Evolutionary conservation across 2,113 vertebrate species (phyloP), one percentile per base, ranked within the genome.

Genomic region (Phycodurus eques): DNA sequence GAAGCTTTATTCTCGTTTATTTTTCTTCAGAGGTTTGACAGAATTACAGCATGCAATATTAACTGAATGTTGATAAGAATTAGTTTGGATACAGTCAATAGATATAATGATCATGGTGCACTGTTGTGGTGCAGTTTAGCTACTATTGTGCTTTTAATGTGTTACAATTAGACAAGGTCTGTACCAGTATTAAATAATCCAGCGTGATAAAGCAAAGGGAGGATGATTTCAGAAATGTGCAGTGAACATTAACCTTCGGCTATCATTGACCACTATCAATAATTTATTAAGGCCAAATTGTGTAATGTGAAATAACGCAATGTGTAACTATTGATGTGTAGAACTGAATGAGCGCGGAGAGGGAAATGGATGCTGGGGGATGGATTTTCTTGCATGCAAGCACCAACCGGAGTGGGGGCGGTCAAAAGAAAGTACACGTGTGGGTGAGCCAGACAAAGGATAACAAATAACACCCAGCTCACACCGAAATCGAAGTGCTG

Each of bases 341-440:
- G 43, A 46, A 14, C 20, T 27, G 43, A 65, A 46, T 46, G 63
- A 27, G 42, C 3, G 39, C 5, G 56, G 20, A 20, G 60, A 46
- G 5, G 8, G 20, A 66, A 47, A 66, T 66, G 44, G 64, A 47
- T 31, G 22, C 64, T 17, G 42, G 44, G 42, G 43, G 14, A 66
- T 49, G 64, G 64, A 31, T 66, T 47, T 31, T 66, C 44, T 46
- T 11, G 43, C 43, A 22, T 15, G 39, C 63, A 15, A 63, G 61
- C 61, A 15, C 59, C 59, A 39, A 12, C 35, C 63, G 12, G 20
- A 65, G 63, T 46, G 43, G 63, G n/a, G 42, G 63, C 42, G 63
- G 20, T 46, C 42, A 65, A 65, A 65, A 22, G 61, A 61, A 61
- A 61, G 59, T 31, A 35, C 31, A 35, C 11, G 59, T 61, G 59